Evolutionary conservation across 2,797 vertebrate species (phyloP), one percentile per base, ranked within the genome.

Genomic region (Momotus momota): DNA sequence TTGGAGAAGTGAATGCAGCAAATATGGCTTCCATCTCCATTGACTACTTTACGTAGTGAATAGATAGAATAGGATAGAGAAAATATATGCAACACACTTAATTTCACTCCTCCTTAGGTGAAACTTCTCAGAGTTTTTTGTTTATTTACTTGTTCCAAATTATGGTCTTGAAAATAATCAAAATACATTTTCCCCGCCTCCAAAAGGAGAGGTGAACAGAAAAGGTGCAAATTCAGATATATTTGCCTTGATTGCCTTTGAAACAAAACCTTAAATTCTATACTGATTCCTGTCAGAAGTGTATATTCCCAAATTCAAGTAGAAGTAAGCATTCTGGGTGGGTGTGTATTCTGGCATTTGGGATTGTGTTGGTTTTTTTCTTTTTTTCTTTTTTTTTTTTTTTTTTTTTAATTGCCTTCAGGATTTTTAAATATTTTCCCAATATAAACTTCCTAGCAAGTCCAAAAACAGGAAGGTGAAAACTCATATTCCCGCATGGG

Each of bases 401-500:
- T 13, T 1, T 40, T n/a, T 60, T 16, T 74, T 1, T 17, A 58
- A 26, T 38, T 62, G 41, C 11, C 12, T 35, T 86, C 15, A 31
- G 18, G 8, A 48, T 77, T 86, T 88, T 40, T 3, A 79, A 55
- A 6, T 61, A 16, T 25, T 58, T 85, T 58, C 25, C 8, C 12
- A 26, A 2, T 4, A 19, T 10, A 52, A 82, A 73, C 20, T 66
- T 57, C 11, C 43, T 64, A 57, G 7, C 4, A 62, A 73, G 19
- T 35, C 18, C 31, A 27, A 77, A 77, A 52, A 1, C 33, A 49
- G 8, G 20, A 38, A 60, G 22, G 7, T n/a, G 33, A 14, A 25
- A 82, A 25, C 6, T 40, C 0, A 0, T 21, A 10, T 51, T 78
- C 14, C 12, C 25, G 8, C 3, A 0, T 4, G 13, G 6, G 3